Evolutionary conservation across 1,140 invertebrate species (phyloP).

Genomic region (Lasioglossum baleicum): DNA sequence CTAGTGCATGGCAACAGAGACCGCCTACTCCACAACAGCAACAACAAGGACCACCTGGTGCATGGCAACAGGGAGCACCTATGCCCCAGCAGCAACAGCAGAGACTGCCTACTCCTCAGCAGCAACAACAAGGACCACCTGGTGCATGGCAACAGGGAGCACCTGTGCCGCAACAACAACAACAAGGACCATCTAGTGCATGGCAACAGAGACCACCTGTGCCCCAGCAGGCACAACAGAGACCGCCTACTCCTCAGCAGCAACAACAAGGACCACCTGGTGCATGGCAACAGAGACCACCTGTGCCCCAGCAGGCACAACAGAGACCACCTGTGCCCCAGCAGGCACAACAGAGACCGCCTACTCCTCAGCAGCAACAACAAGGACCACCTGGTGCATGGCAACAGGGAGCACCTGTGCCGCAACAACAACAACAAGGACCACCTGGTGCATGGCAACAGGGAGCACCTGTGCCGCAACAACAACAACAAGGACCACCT

Average conservation of each 20-base stretch:
- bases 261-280: not conserved
- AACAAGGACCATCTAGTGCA: not conserved
- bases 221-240: constrained; percentile 4
- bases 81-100: constrained; percentile 1
- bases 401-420: not conserved
- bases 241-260: not conserved
- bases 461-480: not conserved
- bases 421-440: not conserved
- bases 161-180: not conserved
- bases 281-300: constrained; percentile 10
- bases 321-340: not conserved
- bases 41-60: not conserved
- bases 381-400: not conserved
- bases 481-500: not conserved
- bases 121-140: constrained; percentile 11
- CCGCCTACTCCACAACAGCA: constrained; percentile 16
- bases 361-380: not conserved
- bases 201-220: no score
- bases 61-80: no score
- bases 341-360: constrained; percentile 3
- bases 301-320: constrained; percentile 12
- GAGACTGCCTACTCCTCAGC: not conserved
- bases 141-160: not conserved
- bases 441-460: not conserved
- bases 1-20: not conserved